Evolutionary conservation across 2,113 vertebrate genomes (phyloP), one percentile per base, ranked within the genome.

Genomic region (Lathamus discolor): DNA sequence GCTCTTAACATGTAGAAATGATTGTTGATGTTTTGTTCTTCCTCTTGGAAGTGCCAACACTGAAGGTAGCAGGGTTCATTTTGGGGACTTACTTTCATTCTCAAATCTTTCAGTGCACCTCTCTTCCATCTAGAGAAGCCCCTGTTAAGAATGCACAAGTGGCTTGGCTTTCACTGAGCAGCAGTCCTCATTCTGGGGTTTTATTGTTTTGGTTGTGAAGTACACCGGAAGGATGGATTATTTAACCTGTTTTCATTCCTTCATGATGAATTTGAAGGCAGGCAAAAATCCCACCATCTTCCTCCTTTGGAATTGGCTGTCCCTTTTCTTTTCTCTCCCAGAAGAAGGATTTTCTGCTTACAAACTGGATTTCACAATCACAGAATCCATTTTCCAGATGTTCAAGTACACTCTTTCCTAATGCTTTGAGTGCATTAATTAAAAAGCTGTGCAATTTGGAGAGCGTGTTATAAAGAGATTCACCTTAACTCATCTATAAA

Each of bases 331-430:
- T 83, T 76, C 64, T 87, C 44, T 96, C 66, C 69, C 80, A 91
- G 57, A 76, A 94, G 57, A 86, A 37, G 37, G 43, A 52, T 84
- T 92, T 95, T 88, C 41, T 93, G 49, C 82, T 46, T 79, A 31
- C 52, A 86, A 46, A 89, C 69, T 76, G 49, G 33, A 69, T 96
- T 97, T 95, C 88, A 76, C 88, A 93, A 51, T 96, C 83, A 48
- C 12, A 11, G 62, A 68, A 86, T 93, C 69, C 41, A 69, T 91
- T 92, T 86, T 87, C 80, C 95, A 96, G 90, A 89, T 70, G n/a
- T 91, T 76, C 1, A 2, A 61, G 33, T 77, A 1, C 54, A 33
- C 6, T 25, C 23, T 79, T 88, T 79, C 52, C n/a, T 61, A 41
- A 64, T 72, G 17, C 41, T 70, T 68, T 9, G 22, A 83, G 48